Percentiles rank a stretch among this genome's conserved stretches.
Evolutionary conservation across 2,113 vertebrate species (phyloP).

Genomic region (Indicator indicator): DNA sequence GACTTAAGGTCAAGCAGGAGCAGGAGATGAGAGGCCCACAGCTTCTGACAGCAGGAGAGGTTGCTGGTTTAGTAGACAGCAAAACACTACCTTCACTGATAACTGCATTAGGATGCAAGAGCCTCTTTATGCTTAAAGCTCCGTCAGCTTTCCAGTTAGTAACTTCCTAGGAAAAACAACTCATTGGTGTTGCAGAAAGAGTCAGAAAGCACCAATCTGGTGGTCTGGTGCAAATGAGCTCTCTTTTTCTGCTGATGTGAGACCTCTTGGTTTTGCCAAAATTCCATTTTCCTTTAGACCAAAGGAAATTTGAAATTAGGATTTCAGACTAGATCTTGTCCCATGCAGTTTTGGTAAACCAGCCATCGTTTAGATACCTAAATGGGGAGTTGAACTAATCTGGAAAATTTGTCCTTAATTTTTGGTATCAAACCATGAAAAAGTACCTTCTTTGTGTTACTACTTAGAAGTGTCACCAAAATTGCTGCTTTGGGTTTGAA

Average conservation of each 20-base stretch:
- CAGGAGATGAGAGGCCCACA: background rate
- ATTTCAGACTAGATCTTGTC: background rate
- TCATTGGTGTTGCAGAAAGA: background rate
- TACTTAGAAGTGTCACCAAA: background rate
- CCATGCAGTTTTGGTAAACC: background rate
- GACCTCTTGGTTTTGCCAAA: background rate
- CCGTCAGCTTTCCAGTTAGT: background rate
- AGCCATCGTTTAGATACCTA: background rate
- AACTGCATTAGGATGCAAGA: background rate
- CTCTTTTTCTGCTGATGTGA: background rate
- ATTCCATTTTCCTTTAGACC: background rate
- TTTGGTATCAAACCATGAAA: background rate
- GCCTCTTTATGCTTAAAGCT: background rate
- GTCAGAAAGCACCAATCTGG: background rate
- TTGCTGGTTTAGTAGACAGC: background rate
- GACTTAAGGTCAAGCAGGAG: background rate
- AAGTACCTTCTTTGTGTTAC: no score
- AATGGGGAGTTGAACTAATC: background rate
- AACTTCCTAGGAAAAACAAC: background rate
- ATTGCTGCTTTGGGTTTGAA: background rate
- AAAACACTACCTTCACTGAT: background rate
- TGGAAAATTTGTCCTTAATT: background rate
- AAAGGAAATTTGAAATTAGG: no score
- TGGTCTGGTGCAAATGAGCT: background rate
- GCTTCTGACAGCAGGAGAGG: background rate